Conservation (phyloP, 2,113 vertebrate species). For the Eupsittula cactorum region DNA sequence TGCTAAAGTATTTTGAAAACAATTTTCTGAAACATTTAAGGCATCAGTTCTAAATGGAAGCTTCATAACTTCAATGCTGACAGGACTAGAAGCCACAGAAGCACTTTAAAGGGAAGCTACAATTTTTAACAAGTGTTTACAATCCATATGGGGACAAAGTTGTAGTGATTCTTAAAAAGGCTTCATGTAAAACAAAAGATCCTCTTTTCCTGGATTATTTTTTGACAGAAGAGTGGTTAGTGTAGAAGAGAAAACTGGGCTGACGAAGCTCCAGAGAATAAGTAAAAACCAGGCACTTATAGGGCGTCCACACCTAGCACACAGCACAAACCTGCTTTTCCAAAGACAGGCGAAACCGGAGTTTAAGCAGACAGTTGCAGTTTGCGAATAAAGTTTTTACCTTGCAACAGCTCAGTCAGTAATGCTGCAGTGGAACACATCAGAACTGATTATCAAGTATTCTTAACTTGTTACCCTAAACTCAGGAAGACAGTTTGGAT, state of each 20-base stretch:
- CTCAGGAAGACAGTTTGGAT: background rate
- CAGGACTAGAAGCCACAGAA: background rate
- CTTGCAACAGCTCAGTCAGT: background rate
- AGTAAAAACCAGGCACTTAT: background rate
- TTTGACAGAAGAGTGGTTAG: background rate
- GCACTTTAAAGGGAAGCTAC: background rate
- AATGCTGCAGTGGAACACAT: background rate
- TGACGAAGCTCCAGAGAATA: background rate
- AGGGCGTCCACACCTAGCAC: background rate
- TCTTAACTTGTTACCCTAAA: background rate
- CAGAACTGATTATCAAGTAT: background rate
- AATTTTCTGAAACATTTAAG: background rate
- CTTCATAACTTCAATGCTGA: background rate
- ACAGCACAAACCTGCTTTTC: background rate
- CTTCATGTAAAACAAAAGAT: background rate
- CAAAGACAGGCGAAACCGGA: background rate
- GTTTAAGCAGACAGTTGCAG: background rate
- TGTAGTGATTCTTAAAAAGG: background rate
- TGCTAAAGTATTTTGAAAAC: background rate
- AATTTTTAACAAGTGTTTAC: background rate
- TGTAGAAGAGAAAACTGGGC: background rate
- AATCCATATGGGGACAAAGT: background rate
- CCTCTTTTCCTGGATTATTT: background rate
- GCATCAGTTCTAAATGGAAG: background rate
- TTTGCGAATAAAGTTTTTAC: background rate